Evolutionary conservation across 2,797 vertebrate genomes (phyloP).

Genomic region (Coluber constrictor): DNA sequence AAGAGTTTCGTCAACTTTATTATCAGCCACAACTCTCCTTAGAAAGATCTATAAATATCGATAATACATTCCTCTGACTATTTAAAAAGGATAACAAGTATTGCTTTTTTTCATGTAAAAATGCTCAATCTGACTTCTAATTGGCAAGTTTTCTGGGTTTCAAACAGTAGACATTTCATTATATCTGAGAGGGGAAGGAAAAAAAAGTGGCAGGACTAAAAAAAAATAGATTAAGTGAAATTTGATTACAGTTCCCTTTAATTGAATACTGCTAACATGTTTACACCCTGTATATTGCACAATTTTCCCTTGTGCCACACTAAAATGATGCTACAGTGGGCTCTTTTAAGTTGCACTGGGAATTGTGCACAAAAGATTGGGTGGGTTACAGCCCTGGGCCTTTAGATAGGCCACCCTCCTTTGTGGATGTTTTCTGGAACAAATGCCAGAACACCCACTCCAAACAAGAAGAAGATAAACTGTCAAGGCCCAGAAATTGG

Average conservation of each 20-base stretch:
- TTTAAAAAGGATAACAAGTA: not conserved
- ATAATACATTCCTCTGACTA: not conserved
- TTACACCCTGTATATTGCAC: not conserved
- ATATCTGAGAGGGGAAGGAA: not conserved
- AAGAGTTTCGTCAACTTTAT: rapidly evolving
- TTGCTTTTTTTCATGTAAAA: not conserved
- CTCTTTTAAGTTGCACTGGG: not conserved
- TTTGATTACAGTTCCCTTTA: not conserved
- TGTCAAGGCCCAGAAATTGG: not conserved
- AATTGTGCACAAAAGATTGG: not conserved
- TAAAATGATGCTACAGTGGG: not conserved
- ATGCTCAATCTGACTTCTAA: not conserved
- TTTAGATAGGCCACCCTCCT: not conserved
- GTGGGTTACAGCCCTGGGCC: not conserved
- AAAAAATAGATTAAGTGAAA: not conserved
- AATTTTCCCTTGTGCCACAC: not conserved
- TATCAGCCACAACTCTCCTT: rapidly evolving
- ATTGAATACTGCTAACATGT: not conserved
- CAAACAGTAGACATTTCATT: not conserved
- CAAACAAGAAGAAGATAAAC: not conserved
- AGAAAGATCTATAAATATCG: not conserved
- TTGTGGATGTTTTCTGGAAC: not conserved
- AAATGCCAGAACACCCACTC: not conserved
- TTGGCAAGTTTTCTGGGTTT: not conserved
- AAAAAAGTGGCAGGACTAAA: not conserved